Percentiles rank a stretch among this genome's conserved stretches.
Evolutionary conservation across 2,888 invertebrate genomes (phyloP).

Genomic region (Lepidonotus clava): DNA sequence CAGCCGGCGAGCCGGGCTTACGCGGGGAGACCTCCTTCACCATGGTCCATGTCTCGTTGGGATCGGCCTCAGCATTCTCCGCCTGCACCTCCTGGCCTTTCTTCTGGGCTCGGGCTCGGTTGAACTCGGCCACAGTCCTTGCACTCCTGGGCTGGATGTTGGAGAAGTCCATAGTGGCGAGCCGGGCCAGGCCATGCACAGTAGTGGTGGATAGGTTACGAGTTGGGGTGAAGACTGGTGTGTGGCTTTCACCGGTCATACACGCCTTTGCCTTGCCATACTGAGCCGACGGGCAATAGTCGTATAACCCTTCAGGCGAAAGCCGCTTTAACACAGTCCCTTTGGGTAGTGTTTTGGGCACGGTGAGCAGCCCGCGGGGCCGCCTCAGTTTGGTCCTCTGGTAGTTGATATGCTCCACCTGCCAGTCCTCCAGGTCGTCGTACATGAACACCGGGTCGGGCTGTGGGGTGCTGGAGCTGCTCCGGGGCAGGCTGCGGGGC

Average conservation of each 20-base stretch:
- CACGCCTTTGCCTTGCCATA: slow-evolving; percentile 45
- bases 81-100: not conserved
- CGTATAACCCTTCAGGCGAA: slow-evolving; percentile 36
- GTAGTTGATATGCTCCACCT: not conserved
- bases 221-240: slow-evolving; percentile 5
- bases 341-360: not conserved
- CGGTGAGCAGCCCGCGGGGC: not conserved
- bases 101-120: slow-evolving; percentile 7
- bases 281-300: not conserved
- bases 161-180: not conserved
- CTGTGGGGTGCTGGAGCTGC: not conserved
- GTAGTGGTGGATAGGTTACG: not conserved
- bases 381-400: not conserved
- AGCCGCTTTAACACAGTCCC: not conserved
- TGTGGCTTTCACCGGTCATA: not conserved
- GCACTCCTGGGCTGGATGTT: not conserved
- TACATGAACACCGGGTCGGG: not conserved
- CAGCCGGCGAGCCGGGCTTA: slow-evolving; percentile 28
- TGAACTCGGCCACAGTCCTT: slow-evolving; percentile 18
- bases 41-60: slow-evolving; percentile 19
- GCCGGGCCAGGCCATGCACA: slow-evolving; percentile 4
- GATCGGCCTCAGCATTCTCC: not conserved
- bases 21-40: slow-evolving; percentile 37
- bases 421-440: slow-evolving; percentile 38
- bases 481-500: not conserved